These are phyloP conservation scores for Scaptomyza hsui DNA, from an alignment of 1,140 invertebrate species.

Conservation along the genomic window DNA sequence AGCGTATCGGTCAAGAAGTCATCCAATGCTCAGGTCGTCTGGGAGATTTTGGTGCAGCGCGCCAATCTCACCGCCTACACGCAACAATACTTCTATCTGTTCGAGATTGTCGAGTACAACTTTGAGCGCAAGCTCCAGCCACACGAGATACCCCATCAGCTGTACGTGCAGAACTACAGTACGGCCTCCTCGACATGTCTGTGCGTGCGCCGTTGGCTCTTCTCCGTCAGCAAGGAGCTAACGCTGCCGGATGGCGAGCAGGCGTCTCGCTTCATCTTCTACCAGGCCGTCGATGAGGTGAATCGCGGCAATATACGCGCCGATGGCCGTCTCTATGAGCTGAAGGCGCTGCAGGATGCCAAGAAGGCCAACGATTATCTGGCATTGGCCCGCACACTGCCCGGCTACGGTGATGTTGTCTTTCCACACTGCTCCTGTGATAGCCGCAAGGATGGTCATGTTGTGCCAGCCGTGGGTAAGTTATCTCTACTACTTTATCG, in stretches of 20 bases:
- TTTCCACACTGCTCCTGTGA: constrained; percentile 98
- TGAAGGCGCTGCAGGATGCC: constrained; percentile 96
- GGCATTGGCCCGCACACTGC: constrained; percentile 92
- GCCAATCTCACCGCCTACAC: constrained; percentile 92
- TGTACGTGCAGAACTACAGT: constrained; percentile 99
- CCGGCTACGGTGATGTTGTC: constrained; percentile 95
- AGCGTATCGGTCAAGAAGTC: constrained; percentile 96
- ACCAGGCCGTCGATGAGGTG: constrained; percentile 96
- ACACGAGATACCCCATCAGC: constrained; percentile 97
- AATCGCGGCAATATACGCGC: constrained; percentile 96
- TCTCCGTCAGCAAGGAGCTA: constrained; percentile 91
- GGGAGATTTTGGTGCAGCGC: constrained; percentile 94
- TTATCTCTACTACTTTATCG: background rate
- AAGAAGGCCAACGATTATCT: constrained; percentile 95
- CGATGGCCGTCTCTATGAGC: constrained; percentile 95
- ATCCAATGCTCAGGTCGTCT: constrained; percentile 95
- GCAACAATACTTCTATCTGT: constrained; percentile 97
- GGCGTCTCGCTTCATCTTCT: constrained; percentile 91
- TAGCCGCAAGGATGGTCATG: constrained; percentile 95
- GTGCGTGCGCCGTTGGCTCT: constrained; percentile 97
- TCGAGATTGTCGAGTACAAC: constrained; percentile 99
- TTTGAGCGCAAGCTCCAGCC: constrained; percentile 97
- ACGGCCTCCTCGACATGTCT: constrained; percentile 99
- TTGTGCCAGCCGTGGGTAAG: constrained; percentile 90
- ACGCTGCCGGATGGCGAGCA: constrained; percentile 87